These are phyloP conservation scores for Torymus texanus DNA, from an alignment of 2,888 invertebrate genomes.

Conservation along the genomic window DNA sequence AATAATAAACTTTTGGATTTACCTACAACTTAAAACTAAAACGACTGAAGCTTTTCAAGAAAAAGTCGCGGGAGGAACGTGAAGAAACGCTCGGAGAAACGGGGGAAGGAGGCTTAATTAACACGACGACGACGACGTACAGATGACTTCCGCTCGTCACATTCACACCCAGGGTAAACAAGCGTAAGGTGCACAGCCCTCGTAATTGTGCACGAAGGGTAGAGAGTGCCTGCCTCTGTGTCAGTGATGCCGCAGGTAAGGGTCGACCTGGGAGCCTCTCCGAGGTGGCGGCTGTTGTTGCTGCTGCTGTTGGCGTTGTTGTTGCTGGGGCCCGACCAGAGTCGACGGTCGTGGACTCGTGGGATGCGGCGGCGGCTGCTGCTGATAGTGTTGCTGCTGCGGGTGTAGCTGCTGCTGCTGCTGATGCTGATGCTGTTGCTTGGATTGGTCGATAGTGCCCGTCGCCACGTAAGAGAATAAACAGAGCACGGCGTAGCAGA, in stretches of 20 bases:
- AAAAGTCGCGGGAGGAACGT: too few relatives aligned
- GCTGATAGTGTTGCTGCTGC: constrained; percentile 45
- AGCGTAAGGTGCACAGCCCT: constrained; percentile 70
- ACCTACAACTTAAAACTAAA: too few relatives aligned
- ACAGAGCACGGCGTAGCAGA: constrained; percentile 99
- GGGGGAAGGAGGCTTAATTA: too few relatives aligned
- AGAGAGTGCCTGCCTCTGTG: constrained; percentile 72
- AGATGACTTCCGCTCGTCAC: background rate
- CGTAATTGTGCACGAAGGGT: constrained; percentile 70
- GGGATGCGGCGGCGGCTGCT: constrained; percentile 52
- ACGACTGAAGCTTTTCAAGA: too few relatives aligned
- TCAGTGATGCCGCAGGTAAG: constrained; percentile 68
- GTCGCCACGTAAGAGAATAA: constrained; percentile 99
- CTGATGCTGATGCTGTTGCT: constrained; percentile 65
- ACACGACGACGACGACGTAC: background rate
- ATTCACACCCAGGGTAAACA: constrained; percentile 72
- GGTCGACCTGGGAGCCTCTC: constrained; percentile 52
- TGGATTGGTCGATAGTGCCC: constrained; percentile 83
- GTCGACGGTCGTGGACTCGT: constrained; percentile 31
- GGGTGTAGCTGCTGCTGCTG: constrained; percentile 54
- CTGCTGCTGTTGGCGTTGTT: constrained; percentile 46
- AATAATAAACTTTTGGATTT: too few relatives aligned
- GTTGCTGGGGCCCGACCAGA: constrained; percentile 12
- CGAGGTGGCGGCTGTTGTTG: constrained; percentile 34
- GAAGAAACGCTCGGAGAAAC: too few relatives aligned